Evolutionary conservation across 1,140 invertebrate species (phyloP).

Genomic region (Caenorhabditis tropicalis): DNA sequence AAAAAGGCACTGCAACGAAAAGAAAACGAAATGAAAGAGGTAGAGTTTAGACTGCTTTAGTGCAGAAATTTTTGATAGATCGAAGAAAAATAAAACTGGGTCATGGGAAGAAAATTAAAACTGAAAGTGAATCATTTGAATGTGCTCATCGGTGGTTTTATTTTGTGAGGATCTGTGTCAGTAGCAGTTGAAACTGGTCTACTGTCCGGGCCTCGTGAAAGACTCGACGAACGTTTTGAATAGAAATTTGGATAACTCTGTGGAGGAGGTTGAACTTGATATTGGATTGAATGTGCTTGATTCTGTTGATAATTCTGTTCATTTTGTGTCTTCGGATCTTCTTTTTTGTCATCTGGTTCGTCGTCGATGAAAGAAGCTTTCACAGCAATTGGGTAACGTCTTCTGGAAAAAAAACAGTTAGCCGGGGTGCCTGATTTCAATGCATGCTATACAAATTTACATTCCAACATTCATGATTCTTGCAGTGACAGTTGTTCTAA

Average conservation of each 20-base stretch:
- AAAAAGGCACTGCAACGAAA: background rate
- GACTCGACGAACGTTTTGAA: background rate
- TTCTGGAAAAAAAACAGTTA: constrained; percentile 20
- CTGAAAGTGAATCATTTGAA: background rate
- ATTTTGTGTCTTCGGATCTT: background rate
- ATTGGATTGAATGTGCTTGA: background rate
- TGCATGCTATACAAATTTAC: too few relatives aligned
- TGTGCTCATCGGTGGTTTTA: constrained; percentile 13
- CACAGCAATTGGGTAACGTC: background rate
- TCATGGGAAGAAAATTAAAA: background rate
- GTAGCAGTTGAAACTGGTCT: background rate
- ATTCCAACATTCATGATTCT: background rate
- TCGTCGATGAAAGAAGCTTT: constrained; percentile 4
- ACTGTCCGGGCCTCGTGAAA: background rate
- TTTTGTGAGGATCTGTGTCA: background rate
- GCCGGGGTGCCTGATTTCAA: too few relatives aligned
- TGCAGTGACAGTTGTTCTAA: too few relatives aligned
- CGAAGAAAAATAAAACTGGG: background rate
- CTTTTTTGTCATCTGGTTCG: background rate
- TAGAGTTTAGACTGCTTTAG: constrained; percentile 4
- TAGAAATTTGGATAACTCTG: background rate
- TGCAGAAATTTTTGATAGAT: background rate
- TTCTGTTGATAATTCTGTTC: background rate
- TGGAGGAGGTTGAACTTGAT: background rate
- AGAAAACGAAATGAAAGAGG: background rate